Percentiles rank a stretch among this genome's conserved stretches.
phyloP scores from a whole-genome alignment of 2,888 invertebrate species.

The Crepidodera aurea region DNA sequence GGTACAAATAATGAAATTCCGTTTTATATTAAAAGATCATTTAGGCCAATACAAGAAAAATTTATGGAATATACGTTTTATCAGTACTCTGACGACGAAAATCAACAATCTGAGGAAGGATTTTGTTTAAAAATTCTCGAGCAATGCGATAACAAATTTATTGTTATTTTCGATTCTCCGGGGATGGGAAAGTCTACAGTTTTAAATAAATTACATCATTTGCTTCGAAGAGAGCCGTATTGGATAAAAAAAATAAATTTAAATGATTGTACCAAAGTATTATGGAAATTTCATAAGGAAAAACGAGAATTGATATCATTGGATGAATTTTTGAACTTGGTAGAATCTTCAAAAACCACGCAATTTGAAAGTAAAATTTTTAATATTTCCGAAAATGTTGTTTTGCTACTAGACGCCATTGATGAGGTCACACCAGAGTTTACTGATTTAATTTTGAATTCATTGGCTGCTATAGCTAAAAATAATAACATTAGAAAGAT shows the following conservation, averaged over 20 bases:
- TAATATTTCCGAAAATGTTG: not conserved
- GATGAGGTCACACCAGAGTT: constrained; percentile 24
- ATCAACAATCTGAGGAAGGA: no score
- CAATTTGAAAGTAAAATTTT: constrained; percentile 12
- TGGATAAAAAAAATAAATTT: constrained; percentile 16
- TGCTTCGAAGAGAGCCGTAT: not conserved
- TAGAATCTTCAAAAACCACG: not conserved
- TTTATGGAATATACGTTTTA: no score
- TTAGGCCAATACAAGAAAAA: not conserved
- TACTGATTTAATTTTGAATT: constrained; percentile 16
- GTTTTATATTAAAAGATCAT: not conserved
- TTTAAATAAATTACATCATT: not conserved
- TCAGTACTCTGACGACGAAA: no score
- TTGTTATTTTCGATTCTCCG: constrained; percentile 11
- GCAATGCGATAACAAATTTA: not conserved
- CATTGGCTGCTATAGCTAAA: not conserved
- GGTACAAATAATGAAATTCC: not conserved
- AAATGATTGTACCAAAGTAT: constrained; percentile 2
- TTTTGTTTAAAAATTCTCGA: not conserved
- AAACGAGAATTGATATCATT: not conserved
- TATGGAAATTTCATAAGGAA: not conserved
- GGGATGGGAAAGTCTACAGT: constrained; percentile 21
- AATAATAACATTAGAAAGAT: constrained; percentile 13
- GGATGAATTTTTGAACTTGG: constrained; percentile 2
- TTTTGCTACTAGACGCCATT: constrained; percentile 20